These are phyloP conservation scores for Nestor notabilis DNA, from an alignment of 2,113 vertebrate genomes.

Conservation along the genomic window DNA sequence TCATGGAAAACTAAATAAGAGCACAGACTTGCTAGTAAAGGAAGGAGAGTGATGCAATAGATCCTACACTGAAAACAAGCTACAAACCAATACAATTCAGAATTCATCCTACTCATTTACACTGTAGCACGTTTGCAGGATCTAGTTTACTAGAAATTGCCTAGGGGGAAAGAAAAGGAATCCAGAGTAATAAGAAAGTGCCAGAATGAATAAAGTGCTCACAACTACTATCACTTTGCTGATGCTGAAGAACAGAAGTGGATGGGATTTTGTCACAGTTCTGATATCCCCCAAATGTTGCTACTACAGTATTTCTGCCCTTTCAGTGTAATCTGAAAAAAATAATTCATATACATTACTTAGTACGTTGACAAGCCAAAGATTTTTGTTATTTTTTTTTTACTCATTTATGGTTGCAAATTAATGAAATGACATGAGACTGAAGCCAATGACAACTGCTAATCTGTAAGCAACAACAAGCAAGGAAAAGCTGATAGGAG, in stretches of 20 bases:
- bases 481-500: constrained; percentile 75
- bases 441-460: constrained; percentile 80
- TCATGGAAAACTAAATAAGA: background rate
- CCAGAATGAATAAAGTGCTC: background rate
- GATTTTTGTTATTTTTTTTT: constrained; percentile 54
- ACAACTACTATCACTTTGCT: background rate
- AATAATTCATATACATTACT: background rate
- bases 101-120: background rate
- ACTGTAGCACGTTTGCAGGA: background rate
- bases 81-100: background rate
- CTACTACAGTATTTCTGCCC: background rate
- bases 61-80: background rate
- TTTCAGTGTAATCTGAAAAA: background rate
- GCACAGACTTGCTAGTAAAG: background rate
- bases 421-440: constrained; percentile 82
- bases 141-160: background rate
- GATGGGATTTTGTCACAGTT: background rate
- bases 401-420: constrained; percentile 83
- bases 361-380: constrained; percentile 54
- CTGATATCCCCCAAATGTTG: background rate
- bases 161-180: background rate
- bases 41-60: background rate
- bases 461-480: constrained; percentile 81
- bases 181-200: background rate
- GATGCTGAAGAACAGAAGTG: background rate